Base-by-base conservation (phyloP, 1,140 invertebrate genomes). In the Globodera ellingtonae region DNA sequence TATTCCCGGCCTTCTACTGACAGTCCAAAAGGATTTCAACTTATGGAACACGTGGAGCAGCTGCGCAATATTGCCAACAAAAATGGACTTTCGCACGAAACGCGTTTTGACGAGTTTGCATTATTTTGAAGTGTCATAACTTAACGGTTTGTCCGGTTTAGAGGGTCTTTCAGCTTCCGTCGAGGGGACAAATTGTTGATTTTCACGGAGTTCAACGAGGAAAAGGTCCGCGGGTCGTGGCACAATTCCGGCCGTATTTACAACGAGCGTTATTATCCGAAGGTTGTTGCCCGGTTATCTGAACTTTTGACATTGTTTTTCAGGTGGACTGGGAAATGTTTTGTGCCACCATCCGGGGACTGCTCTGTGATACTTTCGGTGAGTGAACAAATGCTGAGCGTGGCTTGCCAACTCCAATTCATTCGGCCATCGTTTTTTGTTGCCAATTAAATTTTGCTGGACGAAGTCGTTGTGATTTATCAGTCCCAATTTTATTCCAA, bases 131-230 rank as follows among this genome's bases (percentile, higher is more conserved):
- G 5, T 8, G 18, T 59, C n/a, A 76, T 52, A 3, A 15, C 5
- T 21, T 15, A 62, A 18, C 18, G 56, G 50, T 46, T 69, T 77
- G 47, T 35, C 24, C 47, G 18, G 15, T 76, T 76, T n/a, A 77
- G 62, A 15, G 75, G 75, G 18, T 77, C 75, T 3, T 77, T 77
- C 24, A 77, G 44, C 35, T 77, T 77, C n/a, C 75, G 75, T 10
- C 52, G 46, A 47, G 62, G 46, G 44, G 69, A 77, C 46, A 46
- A 69, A 77, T 35, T 77, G 24, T 47, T 77, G 9, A 62, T 77
- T 15, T 24, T 77, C 7, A 77, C 75, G 48, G 75, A 77, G 50
- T 70, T 35, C n/a, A 48, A 52, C 65, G 75, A 77, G 21, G 75
- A 76, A 35, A 77, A 69, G 47, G 47, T 77, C 44, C 75, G 75